Percentiles rank a stretch among this genome's conserved stretches.
Evolutionary conservation across 2,113 vertebrate species (phyloP).

Genomic region (Sarotherodon lohbergeri): DNA sequence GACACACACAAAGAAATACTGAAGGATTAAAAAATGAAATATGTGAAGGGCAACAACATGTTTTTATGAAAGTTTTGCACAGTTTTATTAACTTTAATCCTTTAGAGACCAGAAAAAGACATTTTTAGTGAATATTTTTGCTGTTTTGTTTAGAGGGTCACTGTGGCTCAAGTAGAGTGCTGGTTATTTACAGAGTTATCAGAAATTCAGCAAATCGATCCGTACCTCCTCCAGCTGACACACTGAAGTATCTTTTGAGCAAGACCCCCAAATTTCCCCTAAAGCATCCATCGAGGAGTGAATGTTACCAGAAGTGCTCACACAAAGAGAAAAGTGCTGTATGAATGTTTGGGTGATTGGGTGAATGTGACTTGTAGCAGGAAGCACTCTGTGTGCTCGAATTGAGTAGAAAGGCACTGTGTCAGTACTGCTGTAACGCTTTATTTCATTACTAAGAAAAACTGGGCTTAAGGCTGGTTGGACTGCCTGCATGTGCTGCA

Average conservation of each 20-base stretch:
- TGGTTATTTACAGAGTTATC: neutral
- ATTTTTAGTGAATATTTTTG: no score
- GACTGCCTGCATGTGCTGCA: neutral
- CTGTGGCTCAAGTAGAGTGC: neutral
- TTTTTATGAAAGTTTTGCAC: neutral
- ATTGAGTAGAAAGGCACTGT: neutral
- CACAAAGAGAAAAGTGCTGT: neutral
- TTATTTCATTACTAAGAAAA: neutral
- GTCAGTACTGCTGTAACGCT: neutral
- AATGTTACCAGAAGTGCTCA: neutral
- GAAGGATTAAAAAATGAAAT: neutral
- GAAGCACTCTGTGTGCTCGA: neutral
- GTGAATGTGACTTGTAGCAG: neutral
- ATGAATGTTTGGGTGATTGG: neutral
- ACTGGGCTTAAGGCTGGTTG: neutral
- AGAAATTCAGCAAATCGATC: neutral
- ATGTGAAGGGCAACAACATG: neutral
- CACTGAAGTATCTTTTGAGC: neutral
- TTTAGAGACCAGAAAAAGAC: neutral
- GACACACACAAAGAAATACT: neutral
- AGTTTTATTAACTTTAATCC: neutral
- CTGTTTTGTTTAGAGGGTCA: no score
- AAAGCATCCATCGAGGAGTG: neutral
- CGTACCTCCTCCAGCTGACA: neutral
- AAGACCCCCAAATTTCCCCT: neutral